Evolutionary conservation across 37 sponge, comb jelly and placozoan species (phyloP).

Genomic region (Beroe ovata): DNA sequence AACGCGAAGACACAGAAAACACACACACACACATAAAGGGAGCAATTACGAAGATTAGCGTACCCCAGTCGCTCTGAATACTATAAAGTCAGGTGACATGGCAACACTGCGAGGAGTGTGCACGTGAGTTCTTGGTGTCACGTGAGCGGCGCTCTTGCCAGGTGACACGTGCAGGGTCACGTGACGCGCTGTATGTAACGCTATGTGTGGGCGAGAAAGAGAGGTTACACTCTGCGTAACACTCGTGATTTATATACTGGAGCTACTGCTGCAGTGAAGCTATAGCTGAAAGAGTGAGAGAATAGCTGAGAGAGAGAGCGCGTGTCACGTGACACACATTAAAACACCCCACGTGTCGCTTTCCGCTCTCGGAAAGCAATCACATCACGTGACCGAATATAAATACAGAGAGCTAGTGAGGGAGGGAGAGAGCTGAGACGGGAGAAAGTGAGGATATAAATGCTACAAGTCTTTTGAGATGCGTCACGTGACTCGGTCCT

Average conservation of each 20-base stretch:
- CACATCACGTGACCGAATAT: not conserved
- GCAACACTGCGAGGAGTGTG: slow-evolving; percentile 8
- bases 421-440: too few relatives aligned
- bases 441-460: slow-evolving; percentile 32
- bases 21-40: not conserved
- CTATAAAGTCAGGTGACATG: slow-evolving; percentile 55
- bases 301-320: not conserved
- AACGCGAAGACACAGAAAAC: not conserved
- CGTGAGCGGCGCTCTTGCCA: not conserved
- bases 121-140: slow-evolving; percentile 10
- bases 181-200: slow-evolving; percentile 3
- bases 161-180: not conserved
- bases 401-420: too few relatives aligned
- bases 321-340: not conserved
- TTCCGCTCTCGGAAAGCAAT: slow-evolving; percentile 20
- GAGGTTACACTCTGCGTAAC: not conserved
- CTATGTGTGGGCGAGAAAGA: too few relatives aligned
- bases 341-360: slow-evolving; percentile 43
- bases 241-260: not conserved
- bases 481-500: slow-evolving; percentile 2
- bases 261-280: not conserved
- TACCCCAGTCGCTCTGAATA: not conserved
- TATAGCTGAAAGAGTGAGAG: not conserved
- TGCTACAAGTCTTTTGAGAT: slow-evolving; percentile 57
- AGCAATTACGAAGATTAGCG: slow-evolving; percentile 63